Percentiles rank a stretch among this genome's conserved stretches.
phyloP scores from a whole-genome alignment of 2,888 invertebrate species.

The Anagyrus pseudococci region DNA sequence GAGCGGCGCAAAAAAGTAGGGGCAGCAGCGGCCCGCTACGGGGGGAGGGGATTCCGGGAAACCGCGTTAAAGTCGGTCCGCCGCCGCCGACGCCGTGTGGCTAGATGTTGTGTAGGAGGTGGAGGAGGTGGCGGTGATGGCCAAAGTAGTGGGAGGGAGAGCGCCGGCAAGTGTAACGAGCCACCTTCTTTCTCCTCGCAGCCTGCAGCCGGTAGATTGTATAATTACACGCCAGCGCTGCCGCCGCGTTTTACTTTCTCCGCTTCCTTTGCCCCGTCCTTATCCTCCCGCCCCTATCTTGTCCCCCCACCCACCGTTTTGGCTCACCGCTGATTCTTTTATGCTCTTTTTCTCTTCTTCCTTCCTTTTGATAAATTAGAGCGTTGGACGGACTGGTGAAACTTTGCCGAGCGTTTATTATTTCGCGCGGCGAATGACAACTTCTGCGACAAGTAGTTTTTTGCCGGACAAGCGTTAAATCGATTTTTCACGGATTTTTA shows the following conservation, averaged over 20 bases:
- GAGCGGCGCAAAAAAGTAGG: not conserved
- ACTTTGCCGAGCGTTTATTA: too few relatives aligned
- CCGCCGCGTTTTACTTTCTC: conserved; percentile 5
- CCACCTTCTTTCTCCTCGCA: not conserved
- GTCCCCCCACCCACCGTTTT: too few relatives aligned
- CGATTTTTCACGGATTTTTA: too few relatives aligned
- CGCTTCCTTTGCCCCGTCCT: not conserved
- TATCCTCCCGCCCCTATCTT: too few relatives aligned
- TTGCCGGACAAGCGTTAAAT: too few relatives aligned
- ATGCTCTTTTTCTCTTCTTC: too few relatives aligned
- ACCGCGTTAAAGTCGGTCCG: conserved; percentile 24
- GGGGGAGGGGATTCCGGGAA: conserved; percentile 29
- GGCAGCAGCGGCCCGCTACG: not conserved
- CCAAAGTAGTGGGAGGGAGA: conserved; percentile 7
- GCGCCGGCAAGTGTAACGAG: conserved; percentile 21
- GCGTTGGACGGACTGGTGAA: too few relatives aligned
- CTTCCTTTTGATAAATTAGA: too few relatives aligned
- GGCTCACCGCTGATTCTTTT: too few relatives aligned
- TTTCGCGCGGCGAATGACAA: too few relatives aligned
- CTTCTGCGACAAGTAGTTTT: too few relatives aligned
- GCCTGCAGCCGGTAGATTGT: conserved; percentile 16
- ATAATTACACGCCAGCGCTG: conserved; percentile 10
- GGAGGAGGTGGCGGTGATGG: too few relatives aligned
- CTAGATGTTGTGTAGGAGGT: not conserved
- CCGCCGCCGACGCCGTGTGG: not conserved